Evolutionary conservation across 2,113 vertebrate genomes (phyloP), one percentile per base, ranked within the genome.

Genomic region (Lycaon pictus): DNA sequence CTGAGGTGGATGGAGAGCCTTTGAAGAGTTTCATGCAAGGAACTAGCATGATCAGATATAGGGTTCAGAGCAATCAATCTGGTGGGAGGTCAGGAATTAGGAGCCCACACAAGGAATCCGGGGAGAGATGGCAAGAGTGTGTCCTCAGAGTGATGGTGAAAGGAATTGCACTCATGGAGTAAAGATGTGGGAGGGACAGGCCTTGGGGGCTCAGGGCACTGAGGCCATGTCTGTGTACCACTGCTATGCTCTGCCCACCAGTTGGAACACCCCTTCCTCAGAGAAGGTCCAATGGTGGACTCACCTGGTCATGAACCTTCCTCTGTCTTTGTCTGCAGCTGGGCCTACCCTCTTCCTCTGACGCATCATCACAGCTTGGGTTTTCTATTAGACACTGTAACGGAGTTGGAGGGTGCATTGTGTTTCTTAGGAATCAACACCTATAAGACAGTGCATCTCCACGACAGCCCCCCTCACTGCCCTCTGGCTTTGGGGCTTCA

Each of bases 401-500:
- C 10, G 23, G 20, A 84, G 51, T 69, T 72, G 43, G 60, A 32
- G 13, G 43, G 29, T 27, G 0, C 17, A 65, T 13, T 74, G 2
- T 25, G 35, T 72, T 74, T 72, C 74, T 17, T 62, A 90, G 60
- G 53, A 63, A 90, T 67, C 25, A 56, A 76, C 15, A 37, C 55
- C 53, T 65, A 74, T 56, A 7, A 53, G 35, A 56, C 2, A 13
- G 20, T 0, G 4, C 63, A 9, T 35, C 58, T 71, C 29, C 11
- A 0, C 0, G 43, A 29, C 11, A 1, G 5, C 58, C 5, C 29
- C 7, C 11, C 0, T 0, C 6, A 11, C n/a, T 48, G 12, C 5
- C 17, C 81, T 83, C 71, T 1, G 7, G 32, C 32, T 60, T 23
- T 60, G 13, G 58, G 5, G 20, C 60, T 69, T 60, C 90, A n/a